Conservation (phyloP, 2,797 vertebrate genomes). For the Ambastaia sidthimunki region DNA sequence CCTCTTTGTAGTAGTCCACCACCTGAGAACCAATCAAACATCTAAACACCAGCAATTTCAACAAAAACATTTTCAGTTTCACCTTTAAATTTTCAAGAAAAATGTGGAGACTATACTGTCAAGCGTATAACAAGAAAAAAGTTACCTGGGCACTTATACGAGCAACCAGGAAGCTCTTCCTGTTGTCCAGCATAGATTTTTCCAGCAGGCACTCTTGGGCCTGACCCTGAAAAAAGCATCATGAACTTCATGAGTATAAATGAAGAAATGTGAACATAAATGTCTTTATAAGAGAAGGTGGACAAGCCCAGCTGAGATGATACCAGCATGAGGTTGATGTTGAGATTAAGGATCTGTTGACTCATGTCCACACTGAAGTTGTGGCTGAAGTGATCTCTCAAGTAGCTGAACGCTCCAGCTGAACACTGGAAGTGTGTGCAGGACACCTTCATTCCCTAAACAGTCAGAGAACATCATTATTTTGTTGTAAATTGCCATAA, state of each 20-base stretch:
- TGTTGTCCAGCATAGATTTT: slow-evolving; percentile 98
- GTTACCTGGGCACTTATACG: slow-evolving; percentile 95
- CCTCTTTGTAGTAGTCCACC: slow-evolving; percentile 98
- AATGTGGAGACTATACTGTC: too few species aligned
- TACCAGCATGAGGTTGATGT: slow-evolving; percentile 99
- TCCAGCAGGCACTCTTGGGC: slow-evolving; percentile 97
- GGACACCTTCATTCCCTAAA: slow-evolving; percentile 97
- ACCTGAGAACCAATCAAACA: slow-evolving; percentile 76
- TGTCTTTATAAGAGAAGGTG: neutral
- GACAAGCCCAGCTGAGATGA: neutral
- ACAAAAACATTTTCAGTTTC: too few species aligned
- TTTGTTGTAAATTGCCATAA: too few species aligned
- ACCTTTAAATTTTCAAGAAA: too few species aligned
- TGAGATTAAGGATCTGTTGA: slow-evolving; percentile 97
- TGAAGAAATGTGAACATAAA: neutral
- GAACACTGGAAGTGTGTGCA: slow-evolving; percentile 99
- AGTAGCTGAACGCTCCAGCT: slow-evolving; percentile 92
- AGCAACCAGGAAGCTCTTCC: slow-evolving; percentile 96
- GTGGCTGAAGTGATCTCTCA: slow-evolving; percentile 93
- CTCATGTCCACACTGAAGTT: slow-evolving; percentile 98
- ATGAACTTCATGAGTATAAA: neutral
- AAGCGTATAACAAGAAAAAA: too few species aligned
- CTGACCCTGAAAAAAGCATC: slow-evolving; percentile 83
- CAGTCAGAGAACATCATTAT: neutral
- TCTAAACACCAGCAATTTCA: too few species aligned